Base-by-base conservation (phyloP, 2,113 vertebrate genomes). In the Hemicordylus capensis region DNA sequence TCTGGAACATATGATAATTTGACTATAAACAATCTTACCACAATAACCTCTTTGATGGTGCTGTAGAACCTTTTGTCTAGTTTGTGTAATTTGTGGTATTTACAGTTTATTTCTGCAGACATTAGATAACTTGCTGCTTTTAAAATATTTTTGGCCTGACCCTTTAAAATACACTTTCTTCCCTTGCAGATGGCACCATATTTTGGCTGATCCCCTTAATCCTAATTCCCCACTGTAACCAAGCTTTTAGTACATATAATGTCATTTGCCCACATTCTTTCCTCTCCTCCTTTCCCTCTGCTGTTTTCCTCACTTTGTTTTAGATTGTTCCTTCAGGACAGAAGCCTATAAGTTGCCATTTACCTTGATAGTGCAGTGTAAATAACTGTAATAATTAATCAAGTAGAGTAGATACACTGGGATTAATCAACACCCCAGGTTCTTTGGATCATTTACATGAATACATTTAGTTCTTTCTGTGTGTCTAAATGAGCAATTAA, bases 21-120 rank as follows among this genome's bases (percentile, higher is more conserved):
- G 85, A 77, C 83, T 87, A 93, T 86, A 90, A 87, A 87, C 56
- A 89, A 90, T 54, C 90, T 92, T 87, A 77, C 83, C 87, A 93
- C 87, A 90, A 87, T 88, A 88, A 91, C 87, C 89, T 87, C 44
- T 10, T 4, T 31, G 28, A 31, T 46, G 28, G 10, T 73, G 19
- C 12, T n/a, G 8, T 19, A 59, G 54, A 73, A 24, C 3, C 37
- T 74, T 73, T 34, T 69, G 20, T 80, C 46, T 67, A 26, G 19
- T 69, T 82, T 73, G 28, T 54, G 24, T 56, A 24, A 24, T 56
- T 9, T 46, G 39, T 26, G 48, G n/a, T 39, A 6, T 31, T 39
- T 39, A 4, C 58, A 26, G 58, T 24, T 17, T 67, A 37, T 67
- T 69, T 69, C 37, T 39, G 3, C 34, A 20, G 8, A 5, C 12